These are phyloP conservation scores for Tyrophagus putrescentiae DNA, from an alignment of 1,140 invertebrate genomes.

Conservation along the genomic window DNA sequence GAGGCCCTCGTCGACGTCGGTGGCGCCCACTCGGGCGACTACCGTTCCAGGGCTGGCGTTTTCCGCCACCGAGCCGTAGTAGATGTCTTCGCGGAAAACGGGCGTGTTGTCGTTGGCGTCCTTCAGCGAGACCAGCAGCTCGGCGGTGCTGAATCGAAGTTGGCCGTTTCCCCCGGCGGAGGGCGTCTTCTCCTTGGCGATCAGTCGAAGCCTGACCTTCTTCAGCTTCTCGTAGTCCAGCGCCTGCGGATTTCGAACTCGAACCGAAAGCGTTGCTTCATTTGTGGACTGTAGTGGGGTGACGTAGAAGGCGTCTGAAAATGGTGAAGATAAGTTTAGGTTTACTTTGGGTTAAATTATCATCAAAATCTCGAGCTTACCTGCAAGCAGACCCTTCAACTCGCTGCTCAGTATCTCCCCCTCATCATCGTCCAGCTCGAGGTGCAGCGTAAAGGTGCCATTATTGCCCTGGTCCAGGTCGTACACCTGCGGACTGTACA, in stretches of 20 bases:
- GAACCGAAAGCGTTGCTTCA: conserved; percentile 75
- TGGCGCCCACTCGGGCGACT: conserved; percentile 56
- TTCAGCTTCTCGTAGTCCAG: conserved; percentile 68
- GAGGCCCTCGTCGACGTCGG: conserved; percentile 66
- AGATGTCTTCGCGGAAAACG: conserved; percentile 58
- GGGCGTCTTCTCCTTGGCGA: conserved; percentile 27
- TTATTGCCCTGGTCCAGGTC: conserved; percentile 55
- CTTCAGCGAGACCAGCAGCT: conserved; percentile 63
- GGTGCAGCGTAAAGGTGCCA: conserved; percentile 67
- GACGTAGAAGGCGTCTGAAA: conserved; percentile 62
- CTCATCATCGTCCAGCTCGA: conserved; percentile 50
- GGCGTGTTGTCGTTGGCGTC: conserved; percentile 91
- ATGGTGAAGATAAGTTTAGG: no score
- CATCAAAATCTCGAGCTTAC: no score
- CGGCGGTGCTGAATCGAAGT: conserved; percentile 45
- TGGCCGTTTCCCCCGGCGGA: conserved; percentile 4
- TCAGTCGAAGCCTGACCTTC: conserved; percentile 35
- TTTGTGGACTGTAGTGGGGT: conserved; percentile 73
- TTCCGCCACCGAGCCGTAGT: conserved; percentile 45
- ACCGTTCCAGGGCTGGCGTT: conserved; percentile 65
- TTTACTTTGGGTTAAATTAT: no score
- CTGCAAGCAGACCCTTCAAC: no score
- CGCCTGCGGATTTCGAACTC: conserved; percentile 60
- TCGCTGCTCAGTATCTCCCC: not conserved
- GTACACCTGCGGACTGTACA: conserved; percentile 19